Evolutionary conservation across 2,113 vertebrate genomes (phyloP).

Genomic region (Bubo blakistoni): DNA sequence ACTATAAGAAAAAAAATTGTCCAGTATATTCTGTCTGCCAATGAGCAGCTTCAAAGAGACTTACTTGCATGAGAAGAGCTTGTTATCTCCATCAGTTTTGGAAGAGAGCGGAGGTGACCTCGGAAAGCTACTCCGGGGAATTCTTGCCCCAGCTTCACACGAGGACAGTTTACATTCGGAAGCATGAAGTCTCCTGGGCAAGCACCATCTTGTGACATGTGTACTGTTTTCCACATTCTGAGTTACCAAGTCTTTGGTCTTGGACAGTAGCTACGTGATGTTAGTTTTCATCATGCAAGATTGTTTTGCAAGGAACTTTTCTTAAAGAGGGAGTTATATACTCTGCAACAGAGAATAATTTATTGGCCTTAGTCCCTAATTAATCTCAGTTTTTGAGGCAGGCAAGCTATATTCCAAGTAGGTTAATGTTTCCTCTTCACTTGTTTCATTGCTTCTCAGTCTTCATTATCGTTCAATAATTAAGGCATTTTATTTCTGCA

Average conservation of each 20-base stretch:
- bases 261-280: background rate
- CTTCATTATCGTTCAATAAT: background rate
- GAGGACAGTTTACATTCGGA: background rate
- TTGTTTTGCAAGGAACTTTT: constrained; percentile 36
- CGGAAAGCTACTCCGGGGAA: constrained; percentile 7
- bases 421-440: background rate
- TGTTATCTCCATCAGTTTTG: constrained; percentile 6
- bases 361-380: constrained; percentile 11
- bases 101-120: background rate
- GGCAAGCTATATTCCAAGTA: background rate
- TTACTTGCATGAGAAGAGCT: constrained; percentile 35
- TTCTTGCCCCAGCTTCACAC: background rate
- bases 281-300: constrained; percentile 27
- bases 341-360: constrained; percentile 52
- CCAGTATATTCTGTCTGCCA: background rate
- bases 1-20: background rate
- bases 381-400: background rate
- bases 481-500: background rate
- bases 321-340: constrained; percentile 26
- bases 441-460: background rate
- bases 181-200: constrained; percentile 10
- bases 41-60: background rate
- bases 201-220: background rate
- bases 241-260: constrained; percentile 22
- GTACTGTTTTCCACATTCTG: constrained; percentile 12